Evolutionary conservation across 1,140 invertebrate species (phyloP).

Genomic region (Lasaia peninsularis): DNA sequence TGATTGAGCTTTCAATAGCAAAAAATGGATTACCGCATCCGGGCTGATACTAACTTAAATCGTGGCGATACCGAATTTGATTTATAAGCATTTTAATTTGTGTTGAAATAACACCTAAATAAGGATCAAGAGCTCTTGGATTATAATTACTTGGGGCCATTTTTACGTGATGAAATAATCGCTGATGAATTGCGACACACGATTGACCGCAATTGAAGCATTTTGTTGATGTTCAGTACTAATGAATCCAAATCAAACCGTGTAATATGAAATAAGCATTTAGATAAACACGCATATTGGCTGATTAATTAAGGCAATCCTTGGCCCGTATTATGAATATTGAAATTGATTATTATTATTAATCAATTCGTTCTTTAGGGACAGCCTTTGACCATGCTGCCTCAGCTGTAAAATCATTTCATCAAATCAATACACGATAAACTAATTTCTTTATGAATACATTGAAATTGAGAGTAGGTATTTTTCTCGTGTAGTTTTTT

Average conservation of each 20-base stretch:
- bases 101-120: not conserved
- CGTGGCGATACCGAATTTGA: no score
- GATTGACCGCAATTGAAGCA: conserved; percentile 5
- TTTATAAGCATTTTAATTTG: no score
- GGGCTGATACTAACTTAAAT: no score
- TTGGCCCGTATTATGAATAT: not conserved
- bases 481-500: no score
- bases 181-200: not conserved
- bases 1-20: no score
- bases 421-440: no score
- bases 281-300: not conserved
- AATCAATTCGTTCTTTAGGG: no score
- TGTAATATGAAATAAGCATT: not conserved
- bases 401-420: no score
- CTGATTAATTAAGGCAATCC: not conserved
- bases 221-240: conserved; percentile 1
- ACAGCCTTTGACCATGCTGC: no score
- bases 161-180: conserved; percentile 4
- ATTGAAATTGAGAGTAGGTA: no score
- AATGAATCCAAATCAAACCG: not conserved
- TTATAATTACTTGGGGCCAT: not conserved
- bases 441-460: no score
- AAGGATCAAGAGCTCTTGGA: not conserved
- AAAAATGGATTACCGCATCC: no score
- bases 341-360: not conserved